These are phyloP conservation scores for Odontocerum albicorne DNA, from an alignment of 2,888 invertebrate genomes.

Conservation along the genomic window DNA sequence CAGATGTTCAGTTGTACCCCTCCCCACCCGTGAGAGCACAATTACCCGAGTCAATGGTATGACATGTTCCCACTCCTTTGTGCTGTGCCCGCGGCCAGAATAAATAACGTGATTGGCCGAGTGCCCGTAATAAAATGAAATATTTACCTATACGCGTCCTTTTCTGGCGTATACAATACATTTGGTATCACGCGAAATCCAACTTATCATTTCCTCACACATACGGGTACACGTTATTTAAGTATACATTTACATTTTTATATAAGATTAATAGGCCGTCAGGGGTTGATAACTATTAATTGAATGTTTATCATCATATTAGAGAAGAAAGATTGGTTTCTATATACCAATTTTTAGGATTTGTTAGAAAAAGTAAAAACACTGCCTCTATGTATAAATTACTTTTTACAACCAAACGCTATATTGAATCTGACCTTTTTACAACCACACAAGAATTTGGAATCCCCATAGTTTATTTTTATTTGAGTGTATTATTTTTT, in stretches of 20 bases:
- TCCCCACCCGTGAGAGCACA: conserved; percentile 3
- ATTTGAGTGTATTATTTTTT: too few species aligned
- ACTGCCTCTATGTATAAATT: too few species aligned
- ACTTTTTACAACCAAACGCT: too few species aligned
- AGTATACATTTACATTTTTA: not conserved
- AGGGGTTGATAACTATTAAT: not conserved
- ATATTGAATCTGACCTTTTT: too few species aligned
- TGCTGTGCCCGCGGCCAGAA: conserved; percentile 1
- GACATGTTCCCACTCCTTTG: conserved; percentile 9
- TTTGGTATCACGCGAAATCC: conserved; percentile 32
- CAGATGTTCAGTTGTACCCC: too few species aligned
- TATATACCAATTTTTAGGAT: too few species aligned
- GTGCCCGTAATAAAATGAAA: conserved; percentile 10
- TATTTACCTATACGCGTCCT: conserved; percentile 25
- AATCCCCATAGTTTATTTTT: too few species aligned
- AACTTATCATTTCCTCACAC: conserved; percentile 33
- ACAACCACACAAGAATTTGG: too few species aligned
- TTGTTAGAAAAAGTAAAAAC: too few species aligned
- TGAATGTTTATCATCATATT: too few species aligned
- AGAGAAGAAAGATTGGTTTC: too few species aligned
- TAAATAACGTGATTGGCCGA: conserved; percentile 23
- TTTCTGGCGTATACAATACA: conserved; percentile 22
- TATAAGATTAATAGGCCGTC: not conserved
- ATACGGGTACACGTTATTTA: conserved; percentile 17
- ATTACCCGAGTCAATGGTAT: too few species aligned